These are phyloP conservation scores for Pterocles burchelli DNA, from an alignment of 2,113 vertebrate species.

Conservation along the genomic window DNA sequence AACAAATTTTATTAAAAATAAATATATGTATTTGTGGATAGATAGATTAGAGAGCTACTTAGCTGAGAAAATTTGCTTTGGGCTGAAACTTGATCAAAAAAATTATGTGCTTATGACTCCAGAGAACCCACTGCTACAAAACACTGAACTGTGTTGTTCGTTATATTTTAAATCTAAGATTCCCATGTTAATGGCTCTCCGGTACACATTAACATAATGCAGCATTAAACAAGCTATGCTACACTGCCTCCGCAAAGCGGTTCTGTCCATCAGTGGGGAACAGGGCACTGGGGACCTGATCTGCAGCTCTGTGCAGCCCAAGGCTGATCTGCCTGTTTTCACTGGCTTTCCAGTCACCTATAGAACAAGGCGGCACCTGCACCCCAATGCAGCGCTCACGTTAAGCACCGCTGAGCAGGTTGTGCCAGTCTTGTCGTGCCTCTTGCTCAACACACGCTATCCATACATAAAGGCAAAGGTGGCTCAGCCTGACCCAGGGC, in stretches of 20 bases:
- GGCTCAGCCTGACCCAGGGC: background rate
- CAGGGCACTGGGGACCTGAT: constrained; percentile 2
- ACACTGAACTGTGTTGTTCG: background rate
- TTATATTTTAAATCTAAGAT: constrained; percentile 15
- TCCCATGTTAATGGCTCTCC: background rate
- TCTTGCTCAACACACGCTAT: rapidly evolving
- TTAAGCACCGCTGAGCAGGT: background rate
- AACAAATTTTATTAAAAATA: constrained; percentile 43
- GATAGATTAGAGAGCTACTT: background rate
- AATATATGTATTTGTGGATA: background rate
- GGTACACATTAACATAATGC: constrained; percentile 35
- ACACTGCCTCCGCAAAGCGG: background rate
- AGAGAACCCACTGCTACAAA: background rate
- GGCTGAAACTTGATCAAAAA: constrained; percentile 17
- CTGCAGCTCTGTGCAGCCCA: background rate
- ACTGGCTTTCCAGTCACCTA: background rate
- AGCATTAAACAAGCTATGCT: constrained; percentile 59
- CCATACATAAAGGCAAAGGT: background rate
- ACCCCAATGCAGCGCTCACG: rapidly evolving
- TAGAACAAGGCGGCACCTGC: background rate
- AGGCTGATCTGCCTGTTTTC: background rate
- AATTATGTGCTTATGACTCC: background rate
- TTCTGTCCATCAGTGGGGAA: constrained; percentile 30
- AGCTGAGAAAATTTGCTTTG: constrained; percentile 16
- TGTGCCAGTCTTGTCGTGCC: background rate